Conservation (phyloP, 2,113 vertebrate genomes). For the Microcebus lehilahytsara region DNA sequence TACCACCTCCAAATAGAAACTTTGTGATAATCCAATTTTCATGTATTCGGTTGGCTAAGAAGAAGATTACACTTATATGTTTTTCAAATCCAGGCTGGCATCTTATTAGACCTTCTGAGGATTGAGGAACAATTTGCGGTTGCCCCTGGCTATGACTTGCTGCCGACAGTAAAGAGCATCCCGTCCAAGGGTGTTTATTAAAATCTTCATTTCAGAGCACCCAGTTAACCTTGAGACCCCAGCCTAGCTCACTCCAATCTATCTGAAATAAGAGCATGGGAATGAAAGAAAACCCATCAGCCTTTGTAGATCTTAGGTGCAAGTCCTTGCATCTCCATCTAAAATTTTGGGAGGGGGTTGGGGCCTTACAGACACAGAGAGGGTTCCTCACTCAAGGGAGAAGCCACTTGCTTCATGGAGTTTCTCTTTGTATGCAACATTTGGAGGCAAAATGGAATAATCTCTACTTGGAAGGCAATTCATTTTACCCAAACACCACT, state of each 20-base stretch:
- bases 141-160: not conserved
- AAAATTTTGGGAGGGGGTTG: not conserved
- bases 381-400: not conserved
- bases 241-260: not conserved
- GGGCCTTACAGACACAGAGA: not conserved
- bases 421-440: not conserved
- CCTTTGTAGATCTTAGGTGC: not conserved
- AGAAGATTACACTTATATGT: not conserved
- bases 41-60: not conserved
- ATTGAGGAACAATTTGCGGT: not conserved
- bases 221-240: not conserved
- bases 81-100: not conserved
- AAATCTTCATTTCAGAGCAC: slow-evolving; percentile 32
- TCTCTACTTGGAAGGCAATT: slow-evolving; percentile 38
- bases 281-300: not conserved
- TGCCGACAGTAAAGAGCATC: not conserved
- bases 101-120: slow-evolving; percentile 31
- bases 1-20: slow-evolving; percentile 26
- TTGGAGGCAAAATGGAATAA: slow-evolving; percentile 38
- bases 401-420: not conserved
- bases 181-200: not conserved
- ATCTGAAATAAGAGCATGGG: not conserved
- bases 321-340: not conserved
- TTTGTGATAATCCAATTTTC: slow-evolving; percentile 42
- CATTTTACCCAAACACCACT: slow-evolving; percentile 54